These are phyloP conservation scores for Hoplostethus mediterraneus DNA, from an alignment of 2,797 vertebrate genomes.

Conservation along the genomic window DNA sequence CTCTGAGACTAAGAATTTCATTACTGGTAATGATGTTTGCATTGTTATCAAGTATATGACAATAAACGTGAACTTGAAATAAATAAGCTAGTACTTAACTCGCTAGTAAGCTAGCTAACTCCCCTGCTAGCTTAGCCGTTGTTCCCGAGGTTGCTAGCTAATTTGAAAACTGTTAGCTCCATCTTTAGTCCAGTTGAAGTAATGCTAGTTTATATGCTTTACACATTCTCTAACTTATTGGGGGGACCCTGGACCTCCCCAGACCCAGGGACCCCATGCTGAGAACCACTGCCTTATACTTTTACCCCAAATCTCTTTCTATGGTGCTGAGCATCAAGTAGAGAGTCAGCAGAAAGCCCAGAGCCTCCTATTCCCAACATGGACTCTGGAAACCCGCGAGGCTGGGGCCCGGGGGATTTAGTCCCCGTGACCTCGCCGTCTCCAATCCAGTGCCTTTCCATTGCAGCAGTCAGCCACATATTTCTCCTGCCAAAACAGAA, in stretches of 20 bases:
- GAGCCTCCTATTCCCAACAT: background rate
- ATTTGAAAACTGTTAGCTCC: no score
- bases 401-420: background rate
- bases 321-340: background rate
- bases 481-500: conserved; percentile 19
- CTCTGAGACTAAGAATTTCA: no score
- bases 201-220: no score
- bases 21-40: no score
- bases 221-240: background rate
- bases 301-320: background rate
- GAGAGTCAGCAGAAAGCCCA: background rate
- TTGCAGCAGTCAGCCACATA: conserved; percentile 16
- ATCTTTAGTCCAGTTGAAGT: no score
- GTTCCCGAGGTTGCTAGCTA: no score
- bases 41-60: no score
- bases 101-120: no score
- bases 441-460: conserved; percentile 36
- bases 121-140: no score
- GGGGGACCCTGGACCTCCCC: background rate
- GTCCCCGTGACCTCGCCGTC: conserved; percentile 41
- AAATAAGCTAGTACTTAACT: no score
- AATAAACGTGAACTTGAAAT: no score
- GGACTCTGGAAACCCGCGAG: background rate
- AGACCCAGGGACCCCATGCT: no score
- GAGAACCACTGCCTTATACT: background rate